Evolutionary conservation across 2,113 vertebrate genomes (phyloP).

Genomic region (Terrapene triunguis): DNA sequence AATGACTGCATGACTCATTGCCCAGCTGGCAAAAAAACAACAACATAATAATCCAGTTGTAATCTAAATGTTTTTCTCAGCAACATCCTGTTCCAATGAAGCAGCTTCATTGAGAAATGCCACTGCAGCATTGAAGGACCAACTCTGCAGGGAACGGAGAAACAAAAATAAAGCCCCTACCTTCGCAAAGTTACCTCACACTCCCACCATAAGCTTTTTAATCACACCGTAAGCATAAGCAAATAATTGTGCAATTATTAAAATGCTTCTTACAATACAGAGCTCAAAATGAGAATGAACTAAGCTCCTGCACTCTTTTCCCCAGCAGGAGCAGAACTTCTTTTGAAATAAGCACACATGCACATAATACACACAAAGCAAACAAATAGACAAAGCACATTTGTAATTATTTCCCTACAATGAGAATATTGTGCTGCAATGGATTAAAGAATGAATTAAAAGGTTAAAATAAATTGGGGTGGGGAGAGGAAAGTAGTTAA

Average conservation of each 20-base stretch:
- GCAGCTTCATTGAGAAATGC: not conserved
- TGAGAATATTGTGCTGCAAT: not conserved
- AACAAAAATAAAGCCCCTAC: not conserved
- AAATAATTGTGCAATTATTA: not conserved
- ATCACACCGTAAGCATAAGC: conserved; percentile 14
- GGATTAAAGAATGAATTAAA: not conserved
- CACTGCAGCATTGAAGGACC: not conserved
- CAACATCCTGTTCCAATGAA: not conserved
- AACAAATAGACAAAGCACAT: not conserved
- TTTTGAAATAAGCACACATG: not conserved
- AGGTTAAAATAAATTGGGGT: not conserved
- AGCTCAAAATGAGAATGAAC: not conserved
- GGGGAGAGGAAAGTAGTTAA: not conserved
- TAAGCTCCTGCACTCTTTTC: not conserved
- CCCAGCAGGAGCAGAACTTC: not conserved
- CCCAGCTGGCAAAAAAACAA: not conserved
- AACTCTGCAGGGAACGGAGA: not conserved
- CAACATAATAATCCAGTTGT: not conserved
- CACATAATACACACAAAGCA: not conserved
- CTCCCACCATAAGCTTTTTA: not conserved
- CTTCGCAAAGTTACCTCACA: not conserved
- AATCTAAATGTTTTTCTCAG: not conserved
- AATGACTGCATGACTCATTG: not conserved
- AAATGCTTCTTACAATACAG: not conserved
- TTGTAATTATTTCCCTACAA: not conserved